Evolutionary conservation across 1,140 invertebrate genomes (phyloP), one percentile per base, ranked within the genome.

Genomic region (Drosophila punjabiensis): DNA sequence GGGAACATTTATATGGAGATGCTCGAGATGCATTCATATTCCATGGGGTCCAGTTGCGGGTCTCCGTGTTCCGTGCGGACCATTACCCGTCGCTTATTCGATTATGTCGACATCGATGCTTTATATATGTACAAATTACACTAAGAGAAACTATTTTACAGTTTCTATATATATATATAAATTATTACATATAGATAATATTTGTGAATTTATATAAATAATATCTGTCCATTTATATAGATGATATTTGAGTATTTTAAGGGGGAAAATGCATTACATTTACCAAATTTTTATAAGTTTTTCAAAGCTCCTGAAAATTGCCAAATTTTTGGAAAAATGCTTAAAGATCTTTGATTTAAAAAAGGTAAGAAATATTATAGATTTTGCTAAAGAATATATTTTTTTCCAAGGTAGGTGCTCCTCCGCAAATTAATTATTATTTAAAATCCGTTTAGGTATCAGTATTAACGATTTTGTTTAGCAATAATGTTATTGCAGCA

Each of bases 1-100:
- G 28, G 47, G 33, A 43, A 73, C 75, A 69, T 85, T 58, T 76
- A 71, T 80, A 70, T 74, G 74, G 47, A 58, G 69, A 78, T 71
- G 75, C 43, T 47, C 41, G 65, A 70, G 69, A 86, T 88, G 85
- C 85, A 89, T 82, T 79, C 85, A 89, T 90, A 89, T 90, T 79
- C 85, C 85, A 89, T 90, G 88, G 85, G 85, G 85, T 85, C 86
- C 86, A 89, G 84, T 88, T 88, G 73, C 43, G 61, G 48, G 58
- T 67, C 52, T 53, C 30, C 55, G 33, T 58, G 69, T 35, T 60
- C 35, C 58, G 52, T 83, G 64, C 82, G 79, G 64, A 50, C 75
- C 86, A 89, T 85, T 89, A 85, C 82, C 76, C 79, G 53, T 47
- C 65, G 79, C 61, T 89, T 66, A 82, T 90, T 90, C 79, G 86